Evolutionary conservation across 1,140 invertebrate species (phyloP).

Genomic region (Drosophila ambigua): DNA sequence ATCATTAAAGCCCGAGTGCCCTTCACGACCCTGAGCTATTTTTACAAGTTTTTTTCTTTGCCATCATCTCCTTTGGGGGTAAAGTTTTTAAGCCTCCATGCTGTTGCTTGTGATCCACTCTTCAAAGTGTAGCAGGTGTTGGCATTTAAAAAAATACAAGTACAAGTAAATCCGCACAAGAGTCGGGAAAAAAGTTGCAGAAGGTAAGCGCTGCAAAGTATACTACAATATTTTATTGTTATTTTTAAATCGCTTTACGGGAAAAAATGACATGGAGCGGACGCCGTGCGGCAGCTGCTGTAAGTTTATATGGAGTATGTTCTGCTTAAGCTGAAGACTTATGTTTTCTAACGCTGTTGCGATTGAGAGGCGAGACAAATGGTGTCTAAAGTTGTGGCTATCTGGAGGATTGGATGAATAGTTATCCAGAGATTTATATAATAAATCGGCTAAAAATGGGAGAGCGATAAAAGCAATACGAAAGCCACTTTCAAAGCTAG

Average conservation of each 20-base stretch:
- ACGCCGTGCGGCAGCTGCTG: slow-evolving; percentile 8
- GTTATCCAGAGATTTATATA: no score
- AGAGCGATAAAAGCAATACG: no score
- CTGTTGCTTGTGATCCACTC: slow-evolving; percentile 54
- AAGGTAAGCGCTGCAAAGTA: slow-evolving; percentile 47
- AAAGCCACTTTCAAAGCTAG: no score
- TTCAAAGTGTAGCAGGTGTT: slow-evolving; percentile 70
- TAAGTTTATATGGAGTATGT: background rate
- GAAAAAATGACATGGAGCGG: slow-evolving; percentile 8
- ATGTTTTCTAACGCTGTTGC: no score
- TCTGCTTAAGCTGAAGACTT: no score
- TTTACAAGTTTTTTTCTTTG: slow-evolving; percentile 41
- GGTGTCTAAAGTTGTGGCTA: no score
- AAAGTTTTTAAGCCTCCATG: slow-evolving; percentile 60
- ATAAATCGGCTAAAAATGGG: no score
- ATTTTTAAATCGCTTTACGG: slow-evolving; percentile 21
- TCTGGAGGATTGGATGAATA: no score
- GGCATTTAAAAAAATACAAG: slow-evolving; percentile 51
- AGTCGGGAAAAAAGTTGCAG: slow-evolving; percentile 40
- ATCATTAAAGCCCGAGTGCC: slow-evolving; percentile 50
- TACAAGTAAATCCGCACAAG: slow-evolving; percentile 17
- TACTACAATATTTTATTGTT: slow-evolving; percentile 43
- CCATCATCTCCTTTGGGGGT: slow-evolving; percentile 4
- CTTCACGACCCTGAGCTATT: slow-evolving; percentile 47
- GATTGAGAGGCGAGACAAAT: no score